Conservation (phyloP, 2,797 vertebrate genomes). For the Chromis chromis region DNA sequence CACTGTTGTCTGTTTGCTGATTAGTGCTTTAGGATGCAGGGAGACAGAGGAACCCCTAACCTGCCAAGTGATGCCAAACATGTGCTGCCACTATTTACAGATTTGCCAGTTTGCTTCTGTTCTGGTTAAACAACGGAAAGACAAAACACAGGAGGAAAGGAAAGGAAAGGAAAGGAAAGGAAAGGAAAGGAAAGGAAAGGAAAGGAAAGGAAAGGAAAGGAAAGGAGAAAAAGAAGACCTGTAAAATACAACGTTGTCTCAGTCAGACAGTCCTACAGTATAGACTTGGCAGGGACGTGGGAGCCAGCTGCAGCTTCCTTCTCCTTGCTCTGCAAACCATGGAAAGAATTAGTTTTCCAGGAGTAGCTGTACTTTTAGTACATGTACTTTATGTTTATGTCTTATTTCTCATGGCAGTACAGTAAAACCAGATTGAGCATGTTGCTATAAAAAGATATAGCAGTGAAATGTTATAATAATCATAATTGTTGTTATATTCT, state of each 20-base stretch:
- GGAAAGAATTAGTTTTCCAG: conserved; percentile 55
- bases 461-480: neutral
- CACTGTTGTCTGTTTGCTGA: conserved; percentile 13
- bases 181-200: too few species aligned
- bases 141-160: neutral
- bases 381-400: conserved; percentile 6
- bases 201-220: neutral
- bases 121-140: neutral
- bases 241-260: conserved; percentile 18
- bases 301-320: conserved; percentile 22
- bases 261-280: conserved; percentile 25
- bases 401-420: neutral
- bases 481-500: neutral
- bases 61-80: conserved; percentile 13
- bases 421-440: conserved; percentile 16
- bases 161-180: too few species aligned
- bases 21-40: conserved; percentile 17
- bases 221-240: neutral
- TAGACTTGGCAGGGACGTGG: conserved; percentile 15
- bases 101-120: conserved; percentile 7
- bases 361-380: conserved; percentile 1
- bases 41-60: conserved; percentile 24
- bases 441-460: neutral
- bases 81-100: neutral
- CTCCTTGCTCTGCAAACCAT: conserved; percentile 16